Conservation (phyloP, 2,113 vertebrate genomes). For the Anarhynchus alexandrinus region DNA sequence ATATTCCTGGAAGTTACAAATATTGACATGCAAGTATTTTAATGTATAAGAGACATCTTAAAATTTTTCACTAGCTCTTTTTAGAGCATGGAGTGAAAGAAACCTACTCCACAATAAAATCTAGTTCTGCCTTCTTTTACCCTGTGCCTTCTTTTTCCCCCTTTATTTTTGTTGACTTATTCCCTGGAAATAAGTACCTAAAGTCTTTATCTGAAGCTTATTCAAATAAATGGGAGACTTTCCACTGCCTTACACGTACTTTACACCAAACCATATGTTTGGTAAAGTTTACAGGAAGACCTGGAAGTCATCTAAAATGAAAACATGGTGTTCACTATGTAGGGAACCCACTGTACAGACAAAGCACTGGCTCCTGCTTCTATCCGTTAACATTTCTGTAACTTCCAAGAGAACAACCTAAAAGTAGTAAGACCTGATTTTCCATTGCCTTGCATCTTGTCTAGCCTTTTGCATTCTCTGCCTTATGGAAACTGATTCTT, state of each 20-base stretch:
- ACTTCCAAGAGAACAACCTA: background rate
- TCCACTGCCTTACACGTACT: background rate
- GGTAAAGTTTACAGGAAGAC: background rate
- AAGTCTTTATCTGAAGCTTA: background rate
- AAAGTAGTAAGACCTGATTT: background rate
- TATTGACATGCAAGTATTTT: background rate
- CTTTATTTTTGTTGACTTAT: background rate
- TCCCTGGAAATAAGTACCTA: background rate
- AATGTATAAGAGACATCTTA: background rate
- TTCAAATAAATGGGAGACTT: background rate
- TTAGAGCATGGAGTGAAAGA: background rate
- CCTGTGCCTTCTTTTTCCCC: accelerated
- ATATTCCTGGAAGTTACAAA: background rate
- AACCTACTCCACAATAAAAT: background rate
- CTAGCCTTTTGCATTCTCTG: background rate
- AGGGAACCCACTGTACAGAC: background rate
- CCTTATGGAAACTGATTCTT: background rate
- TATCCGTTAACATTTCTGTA: background rate
- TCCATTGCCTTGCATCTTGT: background rate
- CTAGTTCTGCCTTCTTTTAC: background rate
- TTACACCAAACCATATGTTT: background rate
- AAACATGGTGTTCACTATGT: background rate
- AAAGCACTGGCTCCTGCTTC: background rate
- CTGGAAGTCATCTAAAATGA: background rate
- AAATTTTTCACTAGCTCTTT: background rate